A percentile compares a stretch with the other conserved stretches of the same genome.
These are phyloP conservation scores for Cenopis cana DNA, from an alignment of 2,888 invertebrate genomes.

Conservation along the genomic window DNA sequence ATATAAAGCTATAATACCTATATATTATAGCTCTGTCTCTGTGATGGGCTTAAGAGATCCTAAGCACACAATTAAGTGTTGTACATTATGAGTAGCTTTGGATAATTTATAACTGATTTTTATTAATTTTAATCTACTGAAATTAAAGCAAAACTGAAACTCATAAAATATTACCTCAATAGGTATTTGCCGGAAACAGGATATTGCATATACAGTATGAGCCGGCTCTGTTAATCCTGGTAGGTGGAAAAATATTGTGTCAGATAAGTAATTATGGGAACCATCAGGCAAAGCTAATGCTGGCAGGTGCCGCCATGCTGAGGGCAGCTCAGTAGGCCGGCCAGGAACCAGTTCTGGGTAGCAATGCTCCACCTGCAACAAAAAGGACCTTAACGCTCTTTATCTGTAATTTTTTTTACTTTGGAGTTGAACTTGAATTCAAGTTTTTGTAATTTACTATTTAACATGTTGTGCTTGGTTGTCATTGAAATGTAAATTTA, in stretches of 20 bases:
- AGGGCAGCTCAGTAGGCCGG: conserved; percentile 92
- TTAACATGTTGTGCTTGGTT: too few relatives aligned
- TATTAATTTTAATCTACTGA: not conserved
- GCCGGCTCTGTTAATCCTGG: conserved; percentile 94
- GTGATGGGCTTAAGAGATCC: too few relatives aligned
- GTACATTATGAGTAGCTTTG: not conserved
- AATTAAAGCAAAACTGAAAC: too few relatives aligned
- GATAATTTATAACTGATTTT: not conserved
- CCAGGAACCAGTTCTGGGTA: conserved; percentile 94
- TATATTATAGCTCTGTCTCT: too few relatives aligned
- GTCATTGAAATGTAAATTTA: too few relatives aligned
- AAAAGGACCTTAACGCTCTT: not conserved
- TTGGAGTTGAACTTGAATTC: not conserved
- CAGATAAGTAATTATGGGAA: conserved; percentile 97
- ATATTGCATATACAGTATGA: conserved; percentile 96
- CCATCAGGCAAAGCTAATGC: conserved; percentile 98
- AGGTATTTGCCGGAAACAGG: conserved; percentile 98
- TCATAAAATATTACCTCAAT: conserved; percentile 88
- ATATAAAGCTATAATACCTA: too few relatives aligned
- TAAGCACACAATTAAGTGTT: too few relatives aligned
- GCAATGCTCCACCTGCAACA: conserved; percentile 92
- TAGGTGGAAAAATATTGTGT: conserved; percentile 98
- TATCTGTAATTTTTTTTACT: not conserved
- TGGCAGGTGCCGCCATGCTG: conserved; percentile 98
- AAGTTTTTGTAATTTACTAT: too few relatives aligned